Conservation (phyloP, 2,888 invertebrate species). For the Athrips mouffetella region DNA sequence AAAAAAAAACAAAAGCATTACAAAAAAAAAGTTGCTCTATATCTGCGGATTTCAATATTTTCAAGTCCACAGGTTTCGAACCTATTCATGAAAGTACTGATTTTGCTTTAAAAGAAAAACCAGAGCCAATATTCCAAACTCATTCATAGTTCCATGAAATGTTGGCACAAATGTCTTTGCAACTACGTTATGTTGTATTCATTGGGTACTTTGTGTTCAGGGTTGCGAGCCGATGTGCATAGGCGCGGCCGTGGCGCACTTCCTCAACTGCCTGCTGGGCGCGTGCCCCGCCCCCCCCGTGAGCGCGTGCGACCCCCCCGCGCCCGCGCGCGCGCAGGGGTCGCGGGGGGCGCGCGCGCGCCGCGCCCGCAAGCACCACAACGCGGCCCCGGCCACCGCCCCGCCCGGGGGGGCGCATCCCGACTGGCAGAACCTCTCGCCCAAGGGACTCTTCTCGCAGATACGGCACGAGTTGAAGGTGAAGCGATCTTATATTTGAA, state of each 20-base stretch:
- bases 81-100: too few species aligned
- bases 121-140: too few species aligned
- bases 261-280: slow-evolving; percentile 96
- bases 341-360: slow-evolving; percentile 73
- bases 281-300: slow-evolving; percentile 80
- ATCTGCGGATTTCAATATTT: too few species aligned
- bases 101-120: too few species aligned
- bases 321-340: slow-evolving; percentile 29
- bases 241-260: slow-evolving; percentile 95
- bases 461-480: slow-evolving; percentile 87
- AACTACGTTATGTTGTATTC: too few species aligned
- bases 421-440: slow-evolving; percentile 92
- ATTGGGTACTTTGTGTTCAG: slow-evolving; percentile 45
- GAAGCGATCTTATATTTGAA: too few species aligned
- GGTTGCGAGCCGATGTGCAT: slow-evolving; percentile 93
- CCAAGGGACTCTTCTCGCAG: slow-evolving; percentile 92
- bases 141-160: too few species aligned
- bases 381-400: slow-evolving; percentile 43
- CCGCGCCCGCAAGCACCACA: slow-evolving; percentile 80
- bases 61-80: too few species aligned
- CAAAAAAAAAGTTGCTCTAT: too few species aligned
- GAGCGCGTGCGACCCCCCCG: slow-evolving; percentile 42
- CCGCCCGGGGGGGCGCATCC: slow-evolving; percentile 47
- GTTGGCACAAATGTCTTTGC: too few species aligned
- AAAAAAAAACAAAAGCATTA: too few species aligned